Evolutionary conservation across 2,797 vertebrate genomes (phyloP).

Genomic region (Chiroxiphia lanceolata): DNA sequence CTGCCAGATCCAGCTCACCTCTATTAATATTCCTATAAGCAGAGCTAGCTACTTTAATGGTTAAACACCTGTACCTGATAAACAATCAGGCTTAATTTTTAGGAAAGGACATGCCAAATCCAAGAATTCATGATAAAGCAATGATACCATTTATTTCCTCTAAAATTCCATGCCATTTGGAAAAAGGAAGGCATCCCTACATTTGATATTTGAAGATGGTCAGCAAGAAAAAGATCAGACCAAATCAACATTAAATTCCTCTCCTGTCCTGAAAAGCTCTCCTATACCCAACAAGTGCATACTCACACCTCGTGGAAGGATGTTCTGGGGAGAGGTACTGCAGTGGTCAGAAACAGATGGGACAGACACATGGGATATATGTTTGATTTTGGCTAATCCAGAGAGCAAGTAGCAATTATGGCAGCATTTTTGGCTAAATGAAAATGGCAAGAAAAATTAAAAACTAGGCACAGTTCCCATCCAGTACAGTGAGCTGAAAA

Average conservation of each 20-base stretch:
- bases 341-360: neutral
- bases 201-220: neutral
- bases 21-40: neutral
- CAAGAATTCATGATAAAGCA: neutral
- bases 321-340: neutral
- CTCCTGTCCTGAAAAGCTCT: neutral
- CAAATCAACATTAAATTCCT: neutral
- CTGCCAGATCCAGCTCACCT: neutral
- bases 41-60: neutral
- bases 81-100: neutral
- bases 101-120: neutral
- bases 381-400: neutral
- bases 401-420: neutral
- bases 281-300: neutral
- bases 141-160: neutral
- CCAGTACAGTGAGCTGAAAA: neutral
- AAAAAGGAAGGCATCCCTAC: neutral
- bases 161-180: neutral
- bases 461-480: neutral
- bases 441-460: neutral
- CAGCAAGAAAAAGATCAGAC: neutral
- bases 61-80: neutral
- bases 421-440: neutral
- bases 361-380: accelerated
- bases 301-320: neutral